Evolutionary conservation across 1,140 invertebrate species (phyloP).

Genomic region (Aleiodes sp.): DNA sequence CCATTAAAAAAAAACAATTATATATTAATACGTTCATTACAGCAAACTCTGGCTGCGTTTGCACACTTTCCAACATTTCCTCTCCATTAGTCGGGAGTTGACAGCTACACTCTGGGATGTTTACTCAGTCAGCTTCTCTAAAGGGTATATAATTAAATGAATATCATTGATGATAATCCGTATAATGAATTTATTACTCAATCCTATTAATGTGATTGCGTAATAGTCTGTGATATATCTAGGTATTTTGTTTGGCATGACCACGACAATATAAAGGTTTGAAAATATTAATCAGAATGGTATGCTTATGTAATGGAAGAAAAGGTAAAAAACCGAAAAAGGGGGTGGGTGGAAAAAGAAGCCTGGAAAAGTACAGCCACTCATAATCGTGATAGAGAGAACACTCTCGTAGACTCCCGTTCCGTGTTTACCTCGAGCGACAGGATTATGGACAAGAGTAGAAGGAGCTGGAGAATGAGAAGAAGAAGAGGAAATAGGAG

Average conservation of each 20-base stretch:
- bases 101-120: neutral
- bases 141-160: neutral
- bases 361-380: neutral
- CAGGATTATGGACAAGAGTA: neutral
- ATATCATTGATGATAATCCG: neutral
- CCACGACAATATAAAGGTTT: no score
- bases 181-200: no score
- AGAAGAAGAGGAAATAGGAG: no score
- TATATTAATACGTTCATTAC: neutral
- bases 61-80: neutral
- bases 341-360: neutral
- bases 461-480: no score
- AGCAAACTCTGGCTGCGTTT: neutral
- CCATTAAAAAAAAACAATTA: neutral
- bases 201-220: no score
- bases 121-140: neutral
- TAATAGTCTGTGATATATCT: no score
- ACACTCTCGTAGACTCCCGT: conserved; percentile 28
- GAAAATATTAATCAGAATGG: no score
- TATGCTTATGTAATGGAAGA: no score
- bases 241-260: no score
- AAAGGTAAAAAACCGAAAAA: neutral
- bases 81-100: neutral
- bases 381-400: conserved; percentile 26
- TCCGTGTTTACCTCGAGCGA: conserved; percentile 20